Conservation (phyloP, 2,888 invertebrate species). For the Zygaena filipendulae region DNA sequence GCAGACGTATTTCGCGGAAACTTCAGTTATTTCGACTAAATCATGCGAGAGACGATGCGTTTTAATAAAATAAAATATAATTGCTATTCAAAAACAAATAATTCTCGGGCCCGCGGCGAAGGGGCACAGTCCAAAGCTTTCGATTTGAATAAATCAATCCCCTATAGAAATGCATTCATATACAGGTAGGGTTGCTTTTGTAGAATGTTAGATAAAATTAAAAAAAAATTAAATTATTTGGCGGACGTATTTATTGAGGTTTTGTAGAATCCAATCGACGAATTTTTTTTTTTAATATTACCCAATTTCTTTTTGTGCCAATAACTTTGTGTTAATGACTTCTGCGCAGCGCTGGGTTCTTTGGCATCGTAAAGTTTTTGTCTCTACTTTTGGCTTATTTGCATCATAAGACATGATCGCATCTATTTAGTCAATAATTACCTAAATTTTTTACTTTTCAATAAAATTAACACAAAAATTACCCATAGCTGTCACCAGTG, state of each 20-base stretch:
- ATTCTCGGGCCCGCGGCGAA: constrained; percentile 49
- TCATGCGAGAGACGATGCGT: constrained; percentile 44
- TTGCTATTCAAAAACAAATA: constrained; percentile 68
- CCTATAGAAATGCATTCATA: constrained; percentile 59
- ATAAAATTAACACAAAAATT: background rate
- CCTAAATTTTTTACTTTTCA: background rate
- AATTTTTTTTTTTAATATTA: too few species aligned
- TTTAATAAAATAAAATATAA: constrained; percentile 65
- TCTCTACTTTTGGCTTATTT: too few species aligned
- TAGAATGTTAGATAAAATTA: constrained; percentile 1
- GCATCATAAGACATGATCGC: too few species aligned
- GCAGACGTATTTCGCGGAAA: constrained; percentile 59
- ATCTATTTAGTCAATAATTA: too few species aligned
- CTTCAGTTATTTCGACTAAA: constrained; percentile 38
- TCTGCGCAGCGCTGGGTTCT: too few species aligned
- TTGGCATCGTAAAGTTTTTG: too few species aligned
- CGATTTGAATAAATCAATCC: constrained; percentile 67
- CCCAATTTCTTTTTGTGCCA: too few species aligned
- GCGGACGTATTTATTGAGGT: too few species aligned
- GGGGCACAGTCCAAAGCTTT: constrained; percentile 55
- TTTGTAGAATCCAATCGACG: too few species aligned
- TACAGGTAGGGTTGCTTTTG: constrained; percentile 31
- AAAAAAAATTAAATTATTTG: constrained; percentile 1
- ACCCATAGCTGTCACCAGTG: too few species aligned
- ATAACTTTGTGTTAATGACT: too few species aligned